Conservation (phyloP, 2,888 invertebrate species). For the Eupithecia inturbata region DNA sequence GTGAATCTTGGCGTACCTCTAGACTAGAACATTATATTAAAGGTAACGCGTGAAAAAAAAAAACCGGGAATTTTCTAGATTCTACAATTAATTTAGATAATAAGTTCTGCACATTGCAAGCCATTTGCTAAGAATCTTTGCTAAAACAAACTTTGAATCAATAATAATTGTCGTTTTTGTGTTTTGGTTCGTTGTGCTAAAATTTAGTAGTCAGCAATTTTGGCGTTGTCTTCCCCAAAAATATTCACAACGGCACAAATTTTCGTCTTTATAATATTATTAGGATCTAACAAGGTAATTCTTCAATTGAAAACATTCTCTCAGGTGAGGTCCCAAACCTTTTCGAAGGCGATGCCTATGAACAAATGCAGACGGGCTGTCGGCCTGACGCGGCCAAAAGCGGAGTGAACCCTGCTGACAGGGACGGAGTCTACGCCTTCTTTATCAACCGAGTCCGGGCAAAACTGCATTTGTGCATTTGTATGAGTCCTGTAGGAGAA, state of each 20-base stretch:
- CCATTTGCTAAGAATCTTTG: too few species aligned
- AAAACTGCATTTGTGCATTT: conserved; percentile 93
- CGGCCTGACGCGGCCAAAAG: conserved; percentile 88
- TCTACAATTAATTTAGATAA: too few species aligned
- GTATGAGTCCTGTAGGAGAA: conserved; percentile 96
- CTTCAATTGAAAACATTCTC: neutral
- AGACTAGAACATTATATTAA: too few species aligned
- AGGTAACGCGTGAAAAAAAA: too few species aligned
- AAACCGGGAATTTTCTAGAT: too few species aligned
- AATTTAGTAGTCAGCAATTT: neutral
- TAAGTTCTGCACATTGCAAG: too few species aligned
- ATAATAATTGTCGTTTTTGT: too few species aligned
- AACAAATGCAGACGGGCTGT: conserved; percentile 90
- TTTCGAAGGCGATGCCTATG: conserved; percentile 94
- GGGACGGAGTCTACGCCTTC: conserved; percentile 93
- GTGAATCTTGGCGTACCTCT: too few species aligned
- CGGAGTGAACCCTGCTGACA: conserved; percentile 86
- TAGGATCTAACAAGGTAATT: neutral
- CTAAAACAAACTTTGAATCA: too few species aligned
- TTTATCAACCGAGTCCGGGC: conserved; percentile 93
- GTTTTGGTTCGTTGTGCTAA: too few species aligned
- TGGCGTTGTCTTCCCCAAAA: neutral
- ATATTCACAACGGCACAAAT: neutral
- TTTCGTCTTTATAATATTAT: neutral
- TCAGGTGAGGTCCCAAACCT: conserved; percentile 94